Conservation (phyloP, 2,888 invertebrate species). For the Caenorhabditis sp. region DNA sequence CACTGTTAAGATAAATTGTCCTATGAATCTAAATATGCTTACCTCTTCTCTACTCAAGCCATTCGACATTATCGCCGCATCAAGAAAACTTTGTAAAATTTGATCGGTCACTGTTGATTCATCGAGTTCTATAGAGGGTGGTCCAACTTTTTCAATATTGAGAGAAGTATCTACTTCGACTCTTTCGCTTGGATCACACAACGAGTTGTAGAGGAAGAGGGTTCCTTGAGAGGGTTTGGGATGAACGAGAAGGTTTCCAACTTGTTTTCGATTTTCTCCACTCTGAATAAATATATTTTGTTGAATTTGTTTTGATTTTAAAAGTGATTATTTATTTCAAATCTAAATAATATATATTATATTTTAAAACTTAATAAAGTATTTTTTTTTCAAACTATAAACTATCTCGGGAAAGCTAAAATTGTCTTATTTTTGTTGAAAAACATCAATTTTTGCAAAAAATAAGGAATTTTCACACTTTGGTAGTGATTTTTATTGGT, state of each 20-base stretch:
- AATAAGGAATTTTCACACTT: no score
- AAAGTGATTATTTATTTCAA: no score
- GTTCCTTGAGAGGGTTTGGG: constrained; percentile 6
- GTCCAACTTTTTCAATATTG: no score
- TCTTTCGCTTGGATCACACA: background rate
- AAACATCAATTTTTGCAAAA: no score
- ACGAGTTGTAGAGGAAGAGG: background rate
- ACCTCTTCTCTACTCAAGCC: background rate
- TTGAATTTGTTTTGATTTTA: no score
- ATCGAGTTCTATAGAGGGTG: background rate
- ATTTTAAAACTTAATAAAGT: no score
- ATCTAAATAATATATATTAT: no score
- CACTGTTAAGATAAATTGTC: background rate
- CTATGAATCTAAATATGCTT: background rate
- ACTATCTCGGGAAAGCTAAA: no score
- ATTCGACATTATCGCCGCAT: background rate
- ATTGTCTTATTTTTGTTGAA: no score
- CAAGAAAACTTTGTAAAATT: background rate
- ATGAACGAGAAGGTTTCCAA: background rate
- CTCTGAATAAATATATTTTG: background rate
- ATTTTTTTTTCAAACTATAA: no score
- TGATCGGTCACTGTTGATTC: background rate
- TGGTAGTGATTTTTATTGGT: no score
- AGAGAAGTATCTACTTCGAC: background rate
- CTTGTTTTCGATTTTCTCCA: background rate